Evolutionary conservation across 92 coral and sea anemone species (phyloP), one percentile per base, ranked within the genome.

Genomic region (Phenganax marumi): DNA sequence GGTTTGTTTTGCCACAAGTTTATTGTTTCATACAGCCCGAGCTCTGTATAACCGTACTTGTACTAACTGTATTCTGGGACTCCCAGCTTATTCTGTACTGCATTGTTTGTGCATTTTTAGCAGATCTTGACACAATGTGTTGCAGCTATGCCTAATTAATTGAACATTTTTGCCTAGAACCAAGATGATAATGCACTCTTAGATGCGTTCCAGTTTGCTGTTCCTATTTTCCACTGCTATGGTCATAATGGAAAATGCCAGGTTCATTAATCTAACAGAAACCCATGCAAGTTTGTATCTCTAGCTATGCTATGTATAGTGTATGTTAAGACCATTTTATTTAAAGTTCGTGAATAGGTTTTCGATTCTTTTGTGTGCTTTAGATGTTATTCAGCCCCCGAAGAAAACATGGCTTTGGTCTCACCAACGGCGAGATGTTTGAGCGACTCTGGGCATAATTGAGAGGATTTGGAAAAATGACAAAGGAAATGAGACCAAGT

Each of bases 201-300:
- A 60, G 83, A 77, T 77, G 68, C 22, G 52, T 60, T 77, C 70
- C 71, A 77, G 83, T 77, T 77, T 52, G 72, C 83, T 60, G 51
- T 77, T 23, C 68, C 83, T 60, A 55, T 77, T 50, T 77, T 56
- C 83, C 83, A 77, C 83, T 77, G 83, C 72, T 77, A 77, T 56
- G 83, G 83, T 57, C 64, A 77, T 26, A 60, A 77, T 77, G 83
- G 83, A 60, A 53, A 77, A 25, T 77, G 83, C 26, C 83, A 77
- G 26, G 83, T 77, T 77, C 62, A 49, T 57, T 57, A 26, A 13
- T 57, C 16, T 52, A 70, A 8, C 17, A 50, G 18, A 25, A 19
- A 5, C 5, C 43, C 2, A 5, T 33, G 43, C 43, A 1, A 33
- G 43, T 33, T 33, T 33, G 43, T 33, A 5, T 33, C 43, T 33